Base-by-base conservation (phyloP, 37 sponge, comb jelly and placozoan species). In the Theonella swinhoei region DNA sequence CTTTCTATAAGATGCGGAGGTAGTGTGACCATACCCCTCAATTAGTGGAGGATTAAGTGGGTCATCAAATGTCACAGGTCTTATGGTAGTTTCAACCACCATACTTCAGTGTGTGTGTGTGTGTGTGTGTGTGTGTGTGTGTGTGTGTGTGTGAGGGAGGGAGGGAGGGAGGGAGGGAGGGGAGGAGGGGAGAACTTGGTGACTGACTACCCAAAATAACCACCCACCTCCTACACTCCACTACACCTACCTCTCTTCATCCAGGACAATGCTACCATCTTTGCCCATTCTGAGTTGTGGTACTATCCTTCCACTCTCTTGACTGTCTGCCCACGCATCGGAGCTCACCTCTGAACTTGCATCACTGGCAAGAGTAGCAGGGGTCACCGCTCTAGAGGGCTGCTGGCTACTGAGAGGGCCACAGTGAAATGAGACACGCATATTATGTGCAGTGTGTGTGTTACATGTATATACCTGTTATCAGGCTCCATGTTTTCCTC, bases 261-360 rank as follows among this genome's bases (percentile, higher is more conserved):
- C 80, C 9, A 93, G 59, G 34, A 86, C 33, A 41, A 93, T 93
- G 3, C 68, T 85, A 0, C 93, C 93, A 75, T 93, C 90, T 9
- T 63, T 70, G 19, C 87, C 93, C 23, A 93, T 86, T 47, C 62
- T 85, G 9, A 93, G 76, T 42, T 81, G 73, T 36, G 93, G 93
- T 11, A 89, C 93, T 3, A 88, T 64, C 39, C 92, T 80, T 0
- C 38, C 88, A 28, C 65, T 68, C 11, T 83, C 88, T n/a, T 66
- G 74, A 17, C 33, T 73, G 9, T 64, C 76, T 4, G 7, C 76
- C 62, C 54, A 47, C 54, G 54, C 11, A 47, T 47, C 54, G 14
- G 54, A 47, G 54, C 54, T 47, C 11, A 47, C 54, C 54, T 47
- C 54, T 47, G 54, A 47, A 14, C 54, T 47, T 7, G 54, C 54